Evolutionary conservation across 1,140 invertebrate genomes (phyloP).

Genomic region (Drosophila eugracilis): DNA sequence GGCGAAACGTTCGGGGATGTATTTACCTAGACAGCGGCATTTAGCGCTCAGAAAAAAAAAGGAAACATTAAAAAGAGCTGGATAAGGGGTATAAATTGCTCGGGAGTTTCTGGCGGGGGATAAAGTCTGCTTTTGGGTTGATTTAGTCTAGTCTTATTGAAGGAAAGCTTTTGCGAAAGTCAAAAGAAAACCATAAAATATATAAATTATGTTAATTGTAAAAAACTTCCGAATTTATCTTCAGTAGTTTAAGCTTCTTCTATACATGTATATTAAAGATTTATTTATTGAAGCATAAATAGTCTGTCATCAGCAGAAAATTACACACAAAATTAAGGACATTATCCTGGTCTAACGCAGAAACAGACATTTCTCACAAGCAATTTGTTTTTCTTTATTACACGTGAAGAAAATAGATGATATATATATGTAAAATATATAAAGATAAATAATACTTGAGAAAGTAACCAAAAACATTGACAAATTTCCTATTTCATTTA

Average conservation of each 20-base stretch:
- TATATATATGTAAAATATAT: not conserved
- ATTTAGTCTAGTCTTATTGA: conserved; percentile 50
- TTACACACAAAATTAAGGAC: conserved; percentile 19
- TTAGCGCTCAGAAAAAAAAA: conserved; percentile 44
- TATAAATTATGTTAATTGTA: conserved; percentile 29
- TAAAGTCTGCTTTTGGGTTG: conserved; percentile 6
- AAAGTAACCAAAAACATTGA: too few species aligned
- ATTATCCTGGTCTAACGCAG: conserved; percentile 27
- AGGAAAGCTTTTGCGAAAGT: conserved; percentile 5
- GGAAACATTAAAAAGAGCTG: conserved; percentile 48
- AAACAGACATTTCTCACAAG: conserved; percentile 17
- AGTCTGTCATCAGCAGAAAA: conserved; percentile 21
- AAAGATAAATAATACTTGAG: not conserved
- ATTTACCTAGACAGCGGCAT: conserved; percentile 72
- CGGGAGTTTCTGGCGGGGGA: not conserved
- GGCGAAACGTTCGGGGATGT: conserved; percentile 49
- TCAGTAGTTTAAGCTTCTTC: not conserved
- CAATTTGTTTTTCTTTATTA: conserved; percentile 7
- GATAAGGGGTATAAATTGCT: conserved; percentile 19
- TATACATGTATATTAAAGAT: not conserved
- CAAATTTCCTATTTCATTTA: too few species aligned
- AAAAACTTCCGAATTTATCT: not conserved
- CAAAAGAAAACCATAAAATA: conserved; percentile 36
- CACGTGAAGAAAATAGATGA: not conserved
- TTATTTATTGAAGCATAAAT: conserved; percentile 13